These are phyloP conservation scores for Scelioninae gen. 1 DNA, from an alignment of 2,888 invertebrate species.

Conservation along the genomic window DNA sequence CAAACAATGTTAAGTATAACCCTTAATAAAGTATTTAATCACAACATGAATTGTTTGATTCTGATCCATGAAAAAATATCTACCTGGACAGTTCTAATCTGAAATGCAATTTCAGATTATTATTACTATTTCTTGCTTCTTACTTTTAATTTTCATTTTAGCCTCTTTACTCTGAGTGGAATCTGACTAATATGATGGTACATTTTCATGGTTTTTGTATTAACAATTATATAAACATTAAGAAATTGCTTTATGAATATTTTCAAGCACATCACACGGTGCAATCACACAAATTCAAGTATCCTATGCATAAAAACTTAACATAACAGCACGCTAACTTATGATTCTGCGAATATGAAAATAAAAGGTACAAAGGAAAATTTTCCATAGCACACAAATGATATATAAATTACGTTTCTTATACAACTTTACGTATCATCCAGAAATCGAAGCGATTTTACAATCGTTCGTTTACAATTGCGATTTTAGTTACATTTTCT, in stretches of 20 bases:
- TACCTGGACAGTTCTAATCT: constrained; percentile 7
- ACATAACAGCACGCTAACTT: neutral
- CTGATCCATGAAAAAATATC: constrained; percentile 30
- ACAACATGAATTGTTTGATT: constrained; percentile 17
- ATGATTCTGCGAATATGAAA: too few species aligned
- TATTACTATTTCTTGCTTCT: neutral
- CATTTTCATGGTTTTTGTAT: neutral
- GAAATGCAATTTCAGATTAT: too few species aligned
- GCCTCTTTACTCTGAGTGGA: neutral
- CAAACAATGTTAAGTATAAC: constrained; percentile 27
- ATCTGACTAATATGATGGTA: constrained; percentile 1
- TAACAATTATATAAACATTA: constrained; percentile 10
- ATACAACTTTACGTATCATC: too few species aligned
- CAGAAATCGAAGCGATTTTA: neutral
- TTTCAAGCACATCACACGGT: constrained; percentile 16
- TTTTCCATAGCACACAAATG: too few species aligned
- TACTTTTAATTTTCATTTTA: constrained; percentile 8
- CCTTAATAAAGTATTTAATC: constrained; percentile 44
- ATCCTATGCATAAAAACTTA: neutral
- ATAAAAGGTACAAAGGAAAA: too few species aligned
- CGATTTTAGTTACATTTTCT: neutral
- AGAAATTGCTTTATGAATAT: neutral
- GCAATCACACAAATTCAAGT: neutral
- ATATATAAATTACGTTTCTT: too few species aligned
- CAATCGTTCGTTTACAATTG: constrained; percentile 19